These are phyloP conservation scores for Chrysina gloriosa DNA, from an alignment of 2,888 invertebrate genomes.

Conservation along the genomic window DNA sequence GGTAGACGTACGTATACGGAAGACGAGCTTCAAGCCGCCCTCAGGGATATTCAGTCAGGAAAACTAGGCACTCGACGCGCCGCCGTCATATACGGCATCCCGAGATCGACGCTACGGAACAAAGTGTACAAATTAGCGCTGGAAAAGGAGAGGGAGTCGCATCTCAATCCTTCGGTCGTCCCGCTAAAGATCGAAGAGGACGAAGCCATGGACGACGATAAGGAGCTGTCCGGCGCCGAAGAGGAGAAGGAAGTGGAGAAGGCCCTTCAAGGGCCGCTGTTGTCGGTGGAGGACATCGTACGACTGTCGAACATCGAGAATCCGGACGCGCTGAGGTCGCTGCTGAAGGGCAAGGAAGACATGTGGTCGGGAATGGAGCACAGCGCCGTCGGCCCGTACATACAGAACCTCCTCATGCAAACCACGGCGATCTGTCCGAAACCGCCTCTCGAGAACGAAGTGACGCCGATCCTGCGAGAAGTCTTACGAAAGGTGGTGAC, in stretches of 20 bases:
- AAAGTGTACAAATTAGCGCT: constrained; percentile 89
- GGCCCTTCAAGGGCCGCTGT: constrained; percentile 68
- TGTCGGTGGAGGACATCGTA: constrained; percentile 72
- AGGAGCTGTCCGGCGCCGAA: constrained; percentile 70
- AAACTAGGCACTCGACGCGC: constrained; percentile 93
- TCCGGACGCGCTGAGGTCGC: constrained; percentile 67
- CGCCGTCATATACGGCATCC: constrained; percentile 95
- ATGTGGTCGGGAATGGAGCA: constrained; percentile 66
- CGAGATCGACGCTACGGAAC: constrained; percentile 94
- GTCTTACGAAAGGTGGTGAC: constrained; percentile 69
- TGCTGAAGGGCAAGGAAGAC: constrained; percentile 67
- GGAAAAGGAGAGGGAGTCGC: constrained; percentile 77
- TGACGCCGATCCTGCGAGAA: constrained; percentile 66
- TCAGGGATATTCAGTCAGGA: constrained; percentile 93
- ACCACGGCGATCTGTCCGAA: constrained; percentile 55
- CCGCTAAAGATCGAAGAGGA: constrained; percentile 64
- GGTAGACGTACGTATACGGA: constrained; percentile 92
- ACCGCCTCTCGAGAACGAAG: constrained; percentile 63
- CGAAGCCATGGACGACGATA: constrained; percentile 70
- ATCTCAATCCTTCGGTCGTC: constrained; percentile 64
- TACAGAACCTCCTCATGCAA: constrained; percentile 67
- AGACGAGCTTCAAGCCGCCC: constrained; percentile 93
- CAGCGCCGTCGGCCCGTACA: constrained; percentile 67
- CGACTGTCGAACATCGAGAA: constrained; percentile 68
- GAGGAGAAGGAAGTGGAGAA: constrained; percentile 73